Base-by-base conservation (phyloP, 2,113 vertebrate genomes). In the Pollachius pollachius region DNA sequence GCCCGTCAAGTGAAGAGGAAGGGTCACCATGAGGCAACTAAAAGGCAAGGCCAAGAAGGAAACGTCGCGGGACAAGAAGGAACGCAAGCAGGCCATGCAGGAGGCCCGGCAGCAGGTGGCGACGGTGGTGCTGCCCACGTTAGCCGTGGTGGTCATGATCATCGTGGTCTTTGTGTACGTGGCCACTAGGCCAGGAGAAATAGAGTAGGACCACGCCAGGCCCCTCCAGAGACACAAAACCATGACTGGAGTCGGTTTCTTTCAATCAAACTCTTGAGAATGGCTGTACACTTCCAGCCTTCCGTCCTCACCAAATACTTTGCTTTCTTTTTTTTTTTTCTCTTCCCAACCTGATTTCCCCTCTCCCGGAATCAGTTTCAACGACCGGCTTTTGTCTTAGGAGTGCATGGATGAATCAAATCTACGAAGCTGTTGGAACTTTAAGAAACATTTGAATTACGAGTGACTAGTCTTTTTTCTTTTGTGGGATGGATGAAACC, bases 31-130 rank as follows among this genome's bases (percentile, higher is more conserved):
- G 97, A 94, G 97, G 90, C 97, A 99, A 89, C 93, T 99, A 67
- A 98, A 98, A 89, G 97, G 97, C 65, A 99, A 98, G 85, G 93
- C 97, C 64, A 97, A 95, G 86, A 99, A 99, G 78, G 97, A 99
- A 88, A 96, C 96, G 0, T 98, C 95, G 54, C 95, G 90, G 85
- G 97, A 99, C 80, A 99, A 99, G 90, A 98, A 98, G 87, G 97
- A 98, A 86, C 90, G 97, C 8, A 98, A 98, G 77, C 94, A 96
- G 86, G 95, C 97, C 18, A 99, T 99, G 96, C 95, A 97, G 80
- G 96, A 98, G 72, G 97, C 97, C 0, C 94, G 97, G 2, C 94
- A 95, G 83, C 96, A 98, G 83, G 93, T 99, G 78, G 89, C 94
- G 77, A 98, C 97, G 0, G 87, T 99, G 0, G 97, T 99, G 59